Conservation (phyloP, 2,113 vertebrate genomes). For the Calyptommatus sinebrachiatus region DNA sequence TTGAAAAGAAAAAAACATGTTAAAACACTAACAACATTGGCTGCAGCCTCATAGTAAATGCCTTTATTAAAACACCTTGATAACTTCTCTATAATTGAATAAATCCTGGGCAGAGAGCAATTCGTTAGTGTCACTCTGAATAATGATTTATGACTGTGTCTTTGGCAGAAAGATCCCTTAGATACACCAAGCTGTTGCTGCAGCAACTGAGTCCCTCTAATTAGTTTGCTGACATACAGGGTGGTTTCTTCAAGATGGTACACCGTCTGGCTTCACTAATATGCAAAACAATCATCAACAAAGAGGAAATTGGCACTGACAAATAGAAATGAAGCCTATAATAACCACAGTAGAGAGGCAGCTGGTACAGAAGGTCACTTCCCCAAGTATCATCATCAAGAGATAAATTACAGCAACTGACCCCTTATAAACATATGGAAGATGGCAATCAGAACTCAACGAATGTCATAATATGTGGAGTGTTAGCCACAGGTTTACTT, state of each 20-base stretch:
- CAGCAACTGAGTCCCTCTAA: slow-evolving; percentile 53
- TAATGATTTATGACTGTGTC: slow-evolving; percentile 58
- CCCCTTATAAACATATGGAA: slow-evolving; percentile 37
- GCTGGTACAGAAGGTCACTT: slow-evolving; percentile 39
- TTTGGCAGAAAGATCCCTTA: slow-evolving; percentile 57
- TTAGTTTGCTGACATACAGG: slow-evolving; percentile 57
- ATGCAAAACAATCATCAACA: slow-evolving; percentile 42
- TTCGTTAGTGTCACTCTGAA: slow-evolving; percentile 63
- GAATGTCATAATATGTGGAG: neutral
- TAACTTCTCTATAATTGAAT: slow-evolving; percentile 36
- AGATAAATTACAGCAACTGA: slow-evolving; percentile 41
- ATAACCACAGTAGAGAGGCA: slow-evolving; percentile 25
- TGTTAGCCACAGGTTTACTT: neutral
- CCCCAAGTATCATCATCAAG: slow-evolving; percentile 20
- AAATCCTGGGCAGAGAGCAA: slow-evolving; percentile 58
- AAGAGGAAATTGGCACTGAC: slow-evolving; percentile 40
- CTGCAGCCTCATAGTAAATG: neutral
- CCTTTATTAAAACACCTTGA: slow-evolving; percentile 15
- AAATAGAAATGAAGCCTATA: slow-evolving; percentile 47
- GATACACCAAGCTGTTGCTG: slow-evolving; percentile 63
- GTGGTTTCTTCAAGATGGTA: slow-evolving; percentile 66
- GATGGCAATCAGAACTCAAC: neutral
- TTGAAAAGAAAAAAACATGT: slow-evolving; percentile 9
- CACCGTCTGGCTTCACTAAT: slow-evolving; percentile 54
- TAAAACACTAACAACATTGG: neutral